Conservation (phyloP, 2,888 invertebrate genomes). For the Allacma fusca region DNA sequence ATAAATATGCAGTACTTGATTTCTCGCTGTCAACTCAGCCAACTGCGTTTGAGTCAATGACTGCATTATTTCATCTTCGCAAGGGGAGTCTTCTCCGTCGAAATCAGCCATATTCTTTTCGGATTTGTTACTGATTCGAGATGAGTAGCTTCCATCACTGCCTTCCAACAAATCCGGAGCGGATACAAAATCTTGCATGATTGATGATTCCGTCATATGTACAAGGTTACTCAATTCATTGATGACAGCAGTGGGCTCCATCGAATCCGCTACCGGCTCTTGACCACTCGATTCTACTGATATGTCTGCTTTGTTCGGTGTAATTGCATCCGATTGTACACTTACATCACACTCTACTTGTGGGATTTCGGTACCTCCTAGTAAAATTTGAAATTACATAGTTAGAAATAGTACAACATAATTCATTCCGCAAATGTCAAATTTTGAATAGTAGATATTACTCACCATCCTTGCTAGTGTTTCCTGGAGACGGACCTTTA, state of each 20-base stretch:
- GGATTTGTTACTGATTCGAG: constrained; percentile 89
- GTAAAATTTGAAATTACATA: background rate
- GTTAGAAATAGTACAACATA: background rate
- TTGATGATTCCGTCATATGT: constrained; percentile 63
- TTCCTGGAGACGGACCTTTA: constrained; percentile 10
- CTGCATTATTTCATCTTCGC: constrained; percentile 75
- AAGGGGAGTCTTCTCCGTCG: constrained; percentile 88
- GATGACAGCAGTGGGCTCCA: constrained; percentile 64
- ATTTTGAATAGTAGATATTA: too few species aligned
- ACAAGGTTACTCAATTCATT: constrained; percentile 67
- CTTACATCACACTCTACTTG: constrained; percentile 36
- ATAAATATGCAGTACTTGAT: constrained; percentile 67
- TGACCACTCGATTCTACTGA: constrained; percentile 12
- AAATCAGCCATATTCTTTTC: constrained; percentile 95
- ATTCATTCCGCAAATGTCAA: too few species aligned
- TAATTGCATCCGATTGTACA: constrained; percentile 20
- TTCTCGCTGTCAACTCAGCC: constrained; percentile 71
- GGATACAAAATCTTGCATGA: constrained; percentile 60
- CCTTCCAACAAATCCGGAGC: constrained; percentile 60
- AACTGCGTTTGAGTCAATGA: constrained; percentile 64
- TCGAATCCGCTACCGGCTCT: constrained; percentile 10
- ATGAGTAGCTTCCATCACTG: constrained; percentile 84
- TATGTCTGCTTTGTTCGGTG: constrained; percentile 9
- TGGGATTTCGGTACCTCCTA: constrained; percentile 24
- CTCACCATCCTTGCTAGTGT: background rate